These are phyloP conservation scores for Pteropus rufus DNA, from an alignment of 2,797 vertebrate genomes.

Conservation along the genomic window DNA sequence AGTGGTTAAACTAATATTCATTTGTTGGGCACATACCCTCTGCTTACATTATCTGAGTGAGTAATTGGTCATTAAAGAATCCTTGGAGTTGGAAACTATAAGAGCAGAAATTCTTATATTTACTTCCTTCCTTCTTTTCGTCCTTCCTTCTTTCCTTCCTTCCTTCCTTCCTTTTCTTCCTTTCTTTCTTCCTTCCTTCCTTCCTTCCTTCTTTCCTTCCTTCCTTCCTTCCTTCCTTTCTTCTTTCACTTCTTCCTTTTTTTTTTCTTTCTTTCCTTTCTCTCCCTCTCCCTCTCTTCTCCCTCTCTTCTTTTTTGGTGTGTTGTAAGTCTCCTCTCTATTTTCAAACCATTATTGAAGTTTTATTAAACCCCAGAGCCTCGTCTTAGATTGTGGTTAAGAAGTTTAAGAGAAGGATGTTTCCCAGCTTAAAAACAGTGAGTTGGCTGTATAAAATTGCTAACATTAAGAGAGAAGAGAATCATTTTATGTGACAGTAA, in stretches of 20 bases:
- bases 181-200: too few relatives aligned
- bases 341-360: neutral
- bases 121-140: neutral
- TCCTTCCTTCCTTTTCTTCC: too few relatives aligned
- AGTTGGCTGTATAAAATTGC: neutral
- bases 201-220: too few relatives aligned
- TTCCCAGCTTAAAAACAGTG: neutral
- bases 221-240: too few relatives aligned
- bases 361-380: neutral
- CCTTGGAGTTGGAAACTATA: neutral
- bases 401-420: neutral
- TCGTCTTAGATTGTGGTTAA: neutral
- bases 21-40: neutral
- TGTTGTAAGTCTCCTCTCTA: neutral
- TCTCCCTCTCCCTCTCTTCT: too few relatives aligned
- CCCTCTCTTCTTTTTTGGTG: neutral
- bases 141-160: too few relatives aligned
- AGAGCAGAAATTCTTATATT: neutral
- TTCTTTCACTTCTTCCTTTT: accelerated
- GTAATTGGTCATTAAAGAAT: neutral
- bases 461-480: neutral
- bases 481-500: neutral
- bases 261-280: neutral
- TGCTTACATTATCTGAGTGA: neutral
- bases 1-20: neutral